Evolutionary conservation across 2,888 invertebrate genomes (phyloP).

Genomic region (Phalangium opilio): DNA sequence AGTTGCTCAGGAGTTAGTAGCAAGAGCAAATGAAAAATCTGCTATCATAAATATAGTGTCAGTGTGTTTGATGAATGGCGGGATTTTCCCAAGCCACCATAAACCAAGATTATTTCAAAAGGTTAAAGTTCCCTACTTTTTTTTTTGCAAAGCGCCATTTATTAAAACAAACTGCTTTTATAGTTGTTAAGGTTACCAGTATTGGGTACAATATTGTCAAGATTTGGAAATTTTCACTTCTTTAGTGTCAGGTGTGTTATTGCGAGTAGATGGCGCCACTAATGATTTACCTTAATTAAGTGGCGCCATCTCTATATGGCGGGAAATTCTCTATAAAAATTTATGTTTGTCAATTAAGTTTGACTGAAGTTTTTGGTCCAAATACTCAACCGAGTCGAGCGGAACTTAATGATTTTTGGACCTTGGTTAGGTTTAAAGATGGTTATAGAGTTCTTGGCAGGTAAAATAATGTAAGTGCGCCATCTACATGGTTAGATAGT

Average conservation of each 20-base stretch:
- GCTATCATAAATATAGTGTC: slow-evolving; percentile 11
- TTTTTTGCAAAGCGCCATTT: neutral
- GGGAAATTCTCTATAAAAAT: too few species aligned
- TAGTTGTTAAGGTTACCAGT: slow-evolving; percentile 14
- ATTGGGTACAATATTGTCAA: slow-evolving; percentile 12
- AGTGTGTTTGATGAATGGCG: slow-evolving; percentile 26
- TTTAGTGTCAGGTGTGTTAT: slow-evolving; percentile 1
- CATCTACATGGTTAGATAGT: too few species aligned
- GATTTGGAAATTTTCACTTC: slow-evolving; percentile 10
- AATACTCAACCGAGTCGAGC: slow-evolving; percentile 23
- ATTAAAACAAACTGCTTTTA: neutral
- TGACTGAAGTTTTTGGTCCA: slow-evolving; percentile 26
- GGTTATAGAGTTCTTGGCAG: slow-evolving; percentile 17
- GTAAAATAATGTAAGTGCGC: too few species aligned
- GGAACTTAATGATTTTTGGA: slow-evolving; percentile 24
- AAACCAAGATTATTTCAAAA: slow-evolving; percentile 18
- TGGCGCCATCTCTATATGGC: too few species aligned
- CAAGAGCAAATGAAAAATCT: slow-evolving; percentile 18
- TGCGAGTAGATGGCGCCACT: too few species aligned
- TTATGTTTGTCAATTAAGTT: slow-evolving; percentile 17
- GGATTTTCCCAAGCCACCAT: slow-evolving; percentile 21
- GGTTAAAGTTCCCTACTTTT: slow-evolving; percentile 9
- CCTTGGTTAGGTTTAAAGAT: slow-evolving; percentile 16
- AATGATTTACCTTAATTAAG: too few species aligned
- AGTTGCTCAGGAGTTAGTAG: slow-evolving; percentile 30